These are phyloP conservation scores for Ornithoptera alexandrae DNA, from an alignment of 2,888 invertebrate species.

Conservation along the genomic window DNA sequence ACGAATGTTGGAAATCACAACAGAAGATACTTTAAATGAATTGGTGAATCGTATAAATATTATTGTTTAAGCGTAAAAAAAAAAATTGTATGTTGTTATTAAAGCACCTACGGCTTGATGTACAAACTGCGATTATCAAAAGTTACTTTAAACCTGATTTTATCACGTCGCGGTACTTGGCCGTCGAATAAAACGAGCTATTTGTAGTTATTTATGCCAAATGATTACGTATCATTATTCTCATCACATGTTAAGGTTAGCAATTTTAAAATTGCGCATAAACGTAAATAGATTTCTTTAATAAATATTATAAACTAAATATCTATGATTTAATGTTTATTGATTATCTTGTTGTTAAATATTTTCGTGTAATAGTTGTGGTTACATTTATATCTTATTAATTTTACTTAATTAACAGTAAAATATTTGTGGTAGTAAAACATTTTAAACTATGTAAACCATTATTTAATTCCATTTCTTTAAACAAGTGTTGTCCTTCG, in stretches of 20 bases:
- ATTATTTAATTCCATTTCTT: neutral
- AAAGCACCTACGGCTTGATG: neutral
- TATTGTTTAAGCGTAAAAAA: neutral
- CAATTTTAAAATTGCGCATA: conserved; percentile 22
- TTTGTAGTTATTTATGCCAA: conserved; percentile 25
- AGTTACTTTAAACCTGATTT: neutral
- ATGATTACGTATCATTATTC: conserved; percentile 13
- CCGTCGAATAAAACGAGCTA: conserved; percentile 16
- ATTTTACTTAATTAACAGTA: neutral
- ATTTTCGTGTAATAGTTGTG: neutral
- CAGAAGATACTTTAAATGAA: neutral
- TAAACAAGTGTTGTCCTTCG: no score
- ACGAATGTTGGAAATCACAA: neutral
- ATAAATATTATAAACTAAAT: neutral
- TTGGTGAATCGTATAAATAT: neutral
- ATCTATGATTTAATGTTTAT: neutral
- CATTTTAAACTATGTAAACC: neutral
- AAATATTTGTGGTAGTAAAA: neutral
- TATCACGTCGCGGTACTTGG: neutral
- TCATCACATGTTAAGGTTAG: conserved; percentile 15
- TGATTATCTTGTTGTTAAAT: neutral
- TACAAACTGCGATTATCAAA: conserved; percentile 25
- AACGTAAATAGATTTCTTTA: neutral
- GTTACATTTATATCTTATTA: neutral
- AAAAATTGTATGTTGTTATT: neutral